phyloP scores from a whole-genome alignment of 2,888 invertebrate genomes.

The Spisula subtruncata region DNA sequence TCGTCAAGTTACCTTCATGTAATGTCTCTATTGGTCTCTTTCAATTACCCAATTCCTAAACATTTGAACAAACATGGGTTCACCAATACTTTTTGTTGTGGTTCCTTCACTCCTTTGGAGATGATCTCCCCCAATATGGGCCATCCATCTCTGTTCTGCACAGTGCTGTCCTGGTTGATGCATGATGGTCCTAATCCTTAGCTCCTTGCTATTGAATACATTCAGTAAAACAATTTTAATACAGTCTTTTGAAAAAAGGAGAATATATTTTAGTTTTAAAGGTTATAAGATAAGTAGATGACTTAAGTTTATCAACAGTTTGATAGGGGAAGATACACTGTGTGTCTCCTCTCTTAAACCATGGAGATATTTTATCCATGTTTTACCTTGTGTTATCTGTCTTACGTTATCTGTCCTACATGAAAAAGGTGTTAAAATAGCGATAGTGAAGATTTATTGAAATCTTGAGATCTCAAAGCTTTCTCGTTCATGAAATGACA shows the following conservation, averaged over 20 bases:
- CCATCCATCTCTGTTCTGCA: no score
- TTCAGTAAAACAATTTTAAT: no score
- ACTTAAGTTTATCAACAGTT: background rate
- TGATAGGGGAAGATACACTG: background rate
- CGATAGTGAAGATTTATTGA: slow-evolving; percentile 17
- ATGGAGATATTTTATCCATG: slow-evolving; percentile 15
- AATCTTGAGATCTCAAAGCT: background rate
- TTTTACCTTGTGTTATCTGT: slow-evolving; percentile 2
- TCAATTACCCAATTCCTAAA: no score
- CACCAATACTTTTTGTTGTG: no score
- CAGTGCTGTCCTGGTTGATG: no score
- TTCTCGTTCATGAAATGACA: slow-evolving; percentile 13
- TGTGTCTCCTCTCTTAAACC: background rate
- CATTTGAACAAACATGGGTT: no score
- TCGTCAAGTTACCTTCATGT: no score
- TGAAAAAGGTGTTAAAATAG: slow-evolving; percentile 11
- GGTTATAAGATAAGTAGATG: background rate
- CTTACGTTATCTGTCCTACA: background rate
- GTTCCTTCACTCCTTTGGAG: no score
- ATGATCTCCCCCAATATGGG: no score
- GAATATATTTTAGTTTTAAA: background rate
- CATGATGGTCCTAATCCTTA: no score
- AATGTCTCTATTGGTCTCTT: no score
- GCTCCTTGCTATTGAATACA: no score
- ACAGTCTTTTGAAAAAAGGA: background rate